These are phyloP conservation scores for Myotis pilosus DNA, from an alignment of 2,797 vertebrate species.

Conservation along the genomic window DNA sequence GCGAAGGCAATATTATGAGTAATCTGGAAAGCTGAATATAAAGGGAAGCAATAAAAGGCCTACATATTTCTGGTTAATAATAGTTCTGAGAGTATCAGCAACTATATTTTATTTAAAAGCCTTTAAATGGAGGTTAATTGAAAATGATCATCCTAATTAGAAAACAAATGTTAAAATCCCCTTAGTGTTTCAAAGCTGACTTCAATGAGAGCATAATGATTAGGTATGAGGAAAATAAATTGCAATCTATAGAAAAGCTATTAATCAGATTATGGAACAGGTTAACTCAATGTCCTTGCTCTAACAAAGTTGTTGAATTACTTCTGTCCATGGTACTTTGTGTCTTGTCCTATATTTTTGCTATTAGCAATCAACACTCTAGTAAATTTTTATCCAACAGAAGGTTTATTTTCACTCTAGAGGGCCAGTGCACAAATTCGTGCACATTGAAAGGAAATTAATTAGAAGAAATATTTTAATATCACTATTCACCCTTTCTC, in stretches of 20 bases:
- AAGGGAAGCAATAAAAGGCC: slow-evolving; percentile 8
- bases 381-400: background rate
- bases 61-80: background rate
- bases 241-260: slow-evolving; percentile 58
- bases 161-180: slow-evolving; percentile 75
- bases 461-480: too few relatives aligned
- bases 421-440: too few relatives aligned
- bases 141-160: slow-evolving; percentile 78
- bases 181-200: slow-evolving; percentile 52
- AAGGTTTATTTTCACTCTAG: background rate
- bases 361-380: slow-evolving; percentile 28
- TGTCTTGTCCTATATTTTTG: slow-evolving; percentile 48
- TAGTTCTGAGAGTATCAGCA: background rate
- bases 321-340: background rate
- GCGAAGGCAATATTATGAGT: background rate
- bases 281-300: background rate
- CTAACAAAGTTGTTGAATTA: background rate
- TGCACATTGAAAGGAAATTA: too few relatives aligned
- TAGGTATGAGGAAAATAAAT: slow-evolving; percentile 60
- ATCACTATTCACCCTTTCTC: too few relatives aligned
- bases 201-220: slow-evolving; percentile 62
- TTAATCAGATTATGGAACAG: slow-evolving; percentile 54
- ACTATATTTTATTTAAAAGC: slow-evolving; percentile 68
- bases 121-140: slow-evolving; percentile 78
- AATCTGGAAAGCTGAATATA: fast-evolving